Evolutionary conservation across 2,888 invertebrate genomes (phyloP), one percentile per base, ranked within the genome.

Genomic region (Pyrgus malvae): DNA sequence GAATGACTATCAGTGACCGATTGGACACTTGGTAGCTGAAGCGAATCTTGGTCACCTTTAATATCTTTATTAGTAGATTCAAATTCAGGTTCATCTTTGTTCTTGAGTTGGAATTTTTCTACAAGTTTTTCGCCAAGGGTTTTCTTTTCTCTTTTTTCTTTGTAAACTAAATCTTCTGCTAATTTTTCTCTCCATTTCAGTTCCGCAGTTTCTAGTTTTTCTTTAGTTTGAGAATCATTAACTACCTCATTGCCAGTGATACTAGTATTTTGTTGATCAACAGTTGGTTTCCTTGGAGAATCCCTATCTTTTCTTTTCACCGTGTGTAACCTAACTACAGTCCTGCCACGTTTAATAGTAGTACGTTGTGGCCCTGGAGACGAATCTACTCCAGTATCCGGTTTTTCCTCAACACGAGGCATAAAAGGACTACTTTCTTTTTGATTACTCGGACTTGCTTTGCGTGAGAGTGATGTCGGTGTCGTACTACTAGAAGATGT

Each of bases 291-390:
- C 7, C 84, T 82, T 27, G 86, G 85, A 11, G 91, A 91, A 63
- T 91, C 83, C 68, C 86, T 85, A 56, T 85, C 85, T 68, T 82
- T 85, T 57, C 84, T 80, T 66, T 87, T 90, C 19, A 94, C 88
- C 0, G 95, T 95, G 61, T 94, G 94, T 33, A 96, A 83, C 48
- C 96, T 91, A 7, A 96, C 94, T 14, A 95, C 94, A 0, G 95
- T 92, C 27, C 96, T 90, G 57, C 94, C 94, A 8, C 96, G 91
- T 69, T 93, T 92, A 62, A 96, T 95, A 0, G 93, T 92, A 56
- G 91, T 90, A 55, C 92, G 82, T 56, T 79, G 69, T 0, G 56
- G 57, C 6, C 86, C 86, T 2, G 85, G 83, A 6, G 89, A 86
- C 1, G 87, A 83, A 68, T 81, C 85, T 35, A 88, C 83, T 17